phyloP scores from a whole-genome alignment of 2,113 vertebrate genomes.

The Reinhardtius hippoglossoides region DNA sequence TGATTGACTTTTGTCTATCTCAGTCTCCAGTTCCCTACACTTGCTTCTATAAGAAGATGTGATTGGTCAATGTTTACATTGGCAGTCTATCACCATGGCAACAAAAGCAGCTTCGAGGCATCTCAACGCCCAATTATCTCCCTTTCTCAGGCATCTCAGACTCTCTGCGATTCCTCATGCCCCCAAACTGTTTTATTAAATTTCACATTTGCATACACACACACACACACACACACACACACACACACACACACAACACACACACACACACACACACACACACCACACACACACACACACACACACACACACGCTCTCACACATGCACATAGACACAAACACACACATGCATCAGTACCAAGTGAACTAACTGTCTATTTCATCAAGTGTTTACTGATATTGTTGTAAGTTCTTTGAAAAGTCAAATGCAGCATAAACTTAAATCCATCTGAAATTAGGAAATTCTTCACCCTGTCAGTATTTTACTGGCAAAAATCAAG shows the following conservation, averaged over 20 bases:
- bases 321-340: too few species aligned
- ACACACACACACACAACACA: too few species aligned
- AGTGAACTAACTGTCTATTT: not conserved
- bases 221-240: not conserved
- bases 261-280: too few species aligned
- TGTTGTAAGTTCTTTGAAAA: not conserved
- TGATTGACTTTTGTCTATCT: conserved; percentile 50
- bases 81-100: conserved; percentile 32
- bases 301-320: too few species aligned
- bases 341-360: too few species aligned
- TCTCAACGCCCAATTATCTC: conserved; percentile 66
- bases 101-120: conserved; percentile 57
- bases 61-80: conserved; percentile 66
- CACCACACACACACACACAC: too few species aligned
- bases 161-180: conserved; percentile 39
- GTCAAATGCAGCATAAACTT: not conserved
- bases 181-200: conserved; percentile 42
- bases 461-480: too few species aligned
- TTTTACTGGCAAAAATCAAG: too few species aligned
- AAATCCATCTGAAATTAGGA: too few species aligned
- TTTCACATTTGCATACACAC: conserved; percentile 5
- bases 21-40: conserved; percentile 4
- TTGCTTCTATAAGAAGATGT: conserved; percentile 45
- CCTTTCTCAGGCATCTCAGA: conserved; percentile 63
- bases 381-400: not conserved